phyloP scores from a whole-genome alignment of 2,888 invertebrate genomes.

The Harmothoe impar region DNA sequence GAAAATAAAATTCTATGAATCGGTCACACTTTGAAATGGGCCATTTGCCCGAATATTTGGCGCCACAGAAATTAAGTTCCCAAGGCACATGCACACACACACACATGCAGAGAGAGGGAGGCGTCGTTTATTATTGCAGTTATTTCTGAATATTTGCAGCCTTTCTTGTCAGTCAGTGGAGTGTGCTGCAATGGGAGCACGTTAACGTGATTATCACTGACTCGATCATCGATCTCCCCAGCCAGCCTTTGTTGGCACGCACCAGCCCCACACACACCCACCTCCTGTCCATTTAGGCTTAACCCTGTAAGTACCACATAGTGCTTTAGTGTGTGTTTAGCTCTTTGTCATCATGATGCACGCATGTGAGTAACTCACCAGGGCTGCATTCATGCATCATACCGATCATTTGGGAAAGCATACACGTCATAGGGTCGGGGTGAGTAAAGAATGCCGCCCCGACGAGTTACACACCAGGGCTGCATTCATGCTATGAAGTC shows the following conservation, averaged over 20 bases:
- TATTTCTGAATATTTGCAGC: conserved; percentile 4
- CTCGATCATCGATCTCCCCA: not conserved
- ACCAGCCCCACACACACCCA: not conserved
- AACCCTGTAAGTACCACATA: too few relatives aligned
- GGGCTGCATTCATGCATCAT: not conserved
- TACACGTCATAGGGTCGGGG: too few relatives aligned
- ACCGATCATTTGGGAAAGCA: too few relatives aligned
- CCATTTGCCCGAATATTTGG: not conserved
- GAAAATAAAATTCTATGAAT: too few relatives aligned
- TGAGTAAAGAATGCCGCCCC: too few relatives aligned
- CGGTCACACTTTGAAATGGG: too few relatives aligned
- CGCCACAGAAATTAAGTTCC: not conserved
- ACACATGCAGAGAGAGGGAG: not conserved
- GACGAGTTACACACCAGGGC: too few relatives aligned
- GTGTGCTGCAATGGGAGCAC: not conserved
- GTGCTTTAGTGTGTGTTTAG: too few relatives aligned
- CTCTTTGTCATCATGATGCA: too few relatives aligned
- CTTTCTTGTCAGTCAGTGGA: conserved; percentile 24
- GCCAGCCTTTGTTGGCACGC: not conserved
- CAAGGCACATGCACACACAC: not conserved
- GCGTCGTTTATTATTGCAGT: not conserved
- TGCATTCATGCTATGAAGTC: too few relatives aligned
- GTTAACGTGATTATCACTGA: conserved; percentile 17
- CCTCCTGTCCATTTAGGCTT: not conserved
- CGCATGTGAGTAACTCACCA: too few relatives aligned